Conservation (phyloP, 2,888 invertebrate genomes). For the Lypha dubia region DNA sequence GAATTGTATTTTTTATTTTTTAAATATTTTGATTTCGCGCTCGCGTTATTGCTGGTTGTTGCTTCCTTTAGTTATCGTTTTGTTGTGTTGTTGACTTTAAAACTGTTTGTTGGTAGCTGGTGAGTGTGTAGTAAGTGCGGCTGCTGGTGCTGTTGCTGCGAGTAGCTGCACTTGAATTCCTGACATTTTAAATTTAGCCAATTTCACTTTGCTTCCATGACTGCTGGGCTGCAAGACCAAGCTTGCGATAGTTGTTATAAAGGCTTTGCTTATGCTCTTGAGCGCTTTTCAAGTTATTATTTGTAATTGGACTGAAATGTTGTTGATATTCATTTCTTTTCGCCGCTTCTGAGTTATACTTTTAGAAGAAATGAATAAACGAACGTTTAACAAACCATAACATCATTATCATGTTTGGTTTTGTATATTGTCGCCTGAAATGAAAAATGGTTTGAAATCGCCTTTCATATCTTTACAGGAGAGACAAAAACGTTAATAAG, state of each 20-base stretch:
- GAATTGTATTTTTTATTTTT: slow-evolving; percentile 18
- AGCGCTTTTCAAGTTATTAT: slow-evolving; percentile 22
- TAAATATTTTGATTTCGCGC: slow-evolving; percentile 30
- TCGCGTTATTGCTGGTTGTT: slow-evolving; percentile 53
- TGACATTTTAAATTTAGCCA: slow-evolving; percentile 55
- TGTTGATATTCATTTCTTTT: neutral
- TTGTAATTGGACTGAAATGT: slow-evolving; percentile 14
- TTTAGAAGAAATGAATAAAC: neutral
- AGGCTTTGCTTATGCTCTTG: slow-evolving; percentile 34
- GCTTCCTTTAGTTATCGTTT: slow-evolving; percentile 62
- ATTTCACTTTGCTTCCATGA: slow-evolving; percentile 51
- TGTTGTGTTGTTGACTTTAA: slow-evolving; percentile 54
- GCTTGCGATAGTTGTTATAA: neutral
- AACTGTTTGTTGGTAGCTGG: slow-evolving; percentile 21
- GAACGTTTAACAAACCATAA: slow-evolving; percentile 48
- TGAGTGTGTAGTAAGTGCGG: slow-evolving; percentile 1
- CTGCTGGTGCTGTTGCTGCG: slow-evolving; percentile 10
- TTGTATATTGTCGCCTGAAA: too few relatives aligned
- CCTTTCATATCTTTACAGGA: too few relatives aligned
- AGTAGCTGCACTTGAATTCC: slow-evolving; percentile 65
- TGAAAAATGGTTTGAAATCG: too few relatives aligned
- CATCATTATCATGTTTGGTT: slow-evolving; percentile 41
- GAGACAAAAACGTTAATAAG: too few relatives aligned
- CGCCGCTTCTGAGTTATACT: slow-evolving; percentile 49
- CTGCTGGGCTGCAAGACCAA: slow-evolving; percentile 13